Base-by-base conservation (phyloP, 2,113 vertebrate species). In the Urocolius indicus region DNA sequence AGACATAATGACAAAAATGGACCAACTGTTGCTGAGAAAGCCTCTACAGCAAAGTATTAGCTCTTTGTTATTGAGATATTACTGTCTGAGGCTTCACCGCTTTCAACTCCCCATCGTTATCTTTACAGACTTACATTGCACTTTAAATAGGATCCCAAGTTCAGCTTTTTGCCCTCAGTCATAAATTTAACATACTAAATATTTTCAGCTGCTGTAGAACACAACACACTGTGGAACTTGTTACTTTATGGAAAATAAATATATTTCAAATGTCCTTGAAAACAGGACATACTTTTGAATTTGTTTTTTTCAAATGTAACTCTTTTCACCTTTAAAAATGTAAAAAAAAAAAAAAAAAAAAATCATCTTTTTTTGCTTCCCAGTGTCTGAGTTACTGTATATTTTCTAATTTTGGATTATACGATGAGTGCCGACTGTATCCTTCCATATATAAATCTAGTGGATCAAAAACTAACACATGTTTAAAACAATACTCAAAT, bases 1-100 rank as follows among this genome's bases (percentile, higher is more conserved):
- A 96, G 95, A 87, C n/a, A 2, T 91, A 96, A 95, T 95, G 93
- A 97, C 92, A 94, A 97, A 97, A 97, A 97, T 95, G 94, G 95
- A 96, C 91, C 95, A 97, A 96, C 94, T 89, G 90, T 95, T 92
- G 93, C 90, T 93, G 93, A 92, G 85, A 96, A 91, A 94, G 95
- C 66, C 92, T 97, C 89, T 83, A 88, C 85, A 95, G 66, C 71
- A 63, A 83, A 89, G 85, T 68, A 90, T 88, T 57, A 87, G 72
- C 55, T 91, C 94, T 94, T 95, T 92, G 95, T 91, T 96, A 94
- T 95, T 91, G 90, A 96, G 94, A 91, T 92, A 95, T 84, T 86
- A 91, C 90, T 96, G 82, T 94, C 92, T 91, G 94, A 96, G 90
- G 74, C 91, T 89, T 95, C 94, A 54, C 86, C 75, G 88, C 92